Conservation (phyloP, 2,888 invertebrate species). For the Tribolium freemani region DNA sequence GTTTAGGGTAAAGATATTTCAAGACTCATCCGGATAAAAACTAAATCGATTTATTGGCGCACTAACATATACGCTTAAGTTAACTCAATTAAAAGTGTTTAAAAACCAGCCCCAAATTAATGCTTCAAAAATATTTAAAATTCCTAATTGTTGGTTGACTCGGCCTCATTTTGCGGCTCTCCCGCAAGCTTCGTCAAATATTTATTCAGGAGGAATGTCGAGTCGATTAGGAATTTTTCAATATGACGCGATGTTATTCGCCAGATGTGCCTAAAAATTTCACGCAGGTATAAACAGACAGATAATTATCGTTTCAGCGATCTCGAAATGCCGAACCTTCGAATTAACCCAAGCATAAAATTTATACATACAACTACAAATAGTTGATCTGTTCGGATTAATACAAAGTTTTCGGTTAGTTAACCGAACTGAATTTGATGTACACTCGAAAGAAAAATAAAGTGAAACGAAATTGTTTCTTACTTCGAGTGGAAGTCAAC, state of each 20-base stretch:
- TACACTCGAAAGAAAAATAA: neutral
- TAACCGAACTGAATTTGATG: neutral
- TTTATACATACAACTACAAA: constrained; percentile 30
- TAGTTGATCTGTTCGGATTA: constrained; percentile 23
- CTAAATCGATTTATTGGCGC: too few species aligned
- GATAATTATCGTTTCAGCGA: neutral
- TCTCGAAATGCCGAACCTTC: constrained; percentile 15
- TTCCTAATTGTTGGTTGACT: too few species aligned
- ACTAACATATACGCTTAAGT: too few species aligned
- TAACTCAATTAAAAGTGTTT: too few species aligned
- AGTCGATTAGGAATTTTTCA: neutral
- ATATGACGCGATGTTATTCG: neutral
- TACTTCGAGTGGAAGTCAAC: neutral
- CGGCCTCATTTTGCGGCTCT: neutral
- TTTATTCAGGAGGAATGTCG: neutral
- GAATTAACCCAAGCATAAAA: neutral
- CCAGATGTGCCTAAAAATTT: neutral
- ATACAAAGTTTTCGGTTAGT: constrained; percentile 38
- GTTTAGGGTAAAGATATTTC: neutral
- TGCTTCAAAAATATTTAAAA: too few species aligned
- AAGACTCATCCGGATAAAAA: neutral
- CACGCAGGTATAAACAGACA: neutral
- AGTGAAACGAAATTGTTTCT: constrained; percentile 1
- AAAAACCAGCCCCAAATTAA: too few species aligned
- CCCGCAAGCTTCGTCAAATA: neutral